A percentile compares a stretch with the other conserved stretches of the same genome.
Evolutionary conservation across 2,888 invertebrate species (phyloP).

Genomic region (Eupithecia inturbata): DNA sequence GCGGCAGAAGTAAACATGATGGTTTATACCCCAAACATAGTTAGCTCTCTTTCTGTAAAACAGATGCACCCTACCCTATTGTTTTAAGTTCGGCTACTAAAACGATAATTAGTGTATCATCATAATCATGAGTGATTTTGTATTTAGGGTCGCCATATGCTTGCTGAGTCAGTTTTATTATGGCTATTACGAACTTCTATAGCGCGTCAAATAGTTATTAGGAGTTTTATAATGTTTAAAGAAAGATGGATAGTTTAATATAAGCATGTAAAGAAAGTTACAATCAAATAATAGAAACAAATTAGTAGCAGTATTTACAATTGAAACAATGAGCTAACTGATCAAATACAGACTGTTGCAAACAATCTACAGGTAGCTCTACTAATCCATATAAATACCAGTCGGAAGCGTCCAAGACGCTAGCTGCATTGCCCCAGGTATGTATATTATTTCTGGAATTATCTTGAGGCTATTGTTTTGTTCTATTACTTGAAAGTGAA

Average conservation of each 20-base stretch:
- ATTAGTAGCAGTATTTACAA: no score
- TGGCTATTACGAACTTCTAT: constrained; percentile 10
- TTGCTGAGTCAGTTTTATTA: constrained; percentile 29
- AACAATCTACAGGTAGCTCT: no score
- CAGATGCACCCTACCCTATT: constrained; percentile 68
- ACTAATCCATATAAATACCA: no score
- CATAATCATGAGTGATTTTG: constrained; percentile 68
- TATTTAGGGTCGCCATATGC: constrained; percentile 59
- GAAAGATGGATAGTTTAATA: no score
- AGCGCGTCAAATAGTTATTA: background rate
- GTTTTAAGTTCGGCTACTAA: constrained; percentile 65
- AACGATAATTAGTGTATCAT: constrained; percentile 70
- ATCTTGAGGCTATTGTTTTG: background rate
- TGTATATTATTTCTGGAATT: background rate
- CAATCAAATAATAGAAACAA: no score
- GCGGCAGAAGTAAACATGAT: background rate
- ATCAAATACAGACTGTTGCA: no score
- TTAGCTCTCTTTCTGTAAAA: background rate
- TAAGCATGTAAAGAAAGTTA: no score
- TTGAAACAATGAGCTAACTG: no score
- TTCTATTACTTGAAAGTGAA: background rate
- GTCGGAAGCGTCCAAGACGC: no score
- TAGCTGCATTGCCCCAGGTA: no score
- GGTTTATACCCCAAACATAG: background rate
- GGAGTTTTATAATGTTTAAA: no score